phyloP scores from a whole-genome alignment of 2,888 invertebrate species.

The Apotomis capreana region DNA sequence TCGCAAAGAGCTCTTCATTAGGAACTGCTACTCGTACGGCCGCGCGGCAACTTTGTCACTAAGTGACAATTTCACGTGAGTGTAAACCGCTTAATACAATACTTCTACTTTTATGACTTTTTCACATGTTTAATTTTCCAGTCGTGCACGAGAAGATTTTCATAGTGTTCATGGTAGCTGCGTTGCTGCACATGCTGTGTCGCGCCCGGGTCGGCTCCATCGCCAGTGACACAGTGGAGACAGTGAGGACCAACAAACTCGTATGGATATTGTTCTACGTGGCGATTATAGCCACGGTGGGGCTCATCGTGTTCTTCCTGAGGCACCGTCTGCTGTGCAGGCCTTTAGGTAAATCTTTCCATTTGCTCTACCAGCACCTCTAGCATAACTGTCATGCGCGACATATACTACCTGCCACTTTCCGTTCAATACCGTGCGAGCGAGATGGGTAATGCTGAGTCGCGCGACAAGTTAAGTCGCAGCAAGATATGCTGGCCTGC shows the following conservation, averaged over 20 bases:
- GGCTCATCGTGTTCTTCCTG: slow-evolving; percentile 93
- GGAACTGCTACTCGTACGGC: no score
- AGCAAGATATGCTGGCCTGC: no score
- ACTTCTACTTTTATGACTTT: neutral
- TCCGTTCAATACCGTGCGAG: no score
- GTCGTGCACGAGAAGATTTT: slow-evolving; percentile 96
- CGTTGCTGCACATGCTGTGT: slow-evolving; percentile 90
- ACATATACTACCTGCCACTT: no score
- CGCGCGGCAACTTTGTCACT: no score
- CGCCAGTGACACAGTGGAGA: slow-evolving; percentile 73
- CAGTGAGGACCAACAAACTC: slow-evolving; percentile 86
- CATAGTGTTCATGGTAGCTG: slow-evolving; percentile 94
- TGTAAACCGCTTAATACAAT: neutral
- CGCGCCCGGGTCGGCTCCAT: slow-evolving; percentile 76
- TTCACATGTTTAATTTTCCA: slow-evolving; percentile 70
- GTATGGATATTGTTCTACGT: slow-evolving; percentile 87
- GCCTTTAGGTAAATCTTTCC: slow-evolving; percentile 87
- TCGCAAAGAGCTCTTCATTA: no score
- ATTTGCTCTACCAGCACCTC: no score
- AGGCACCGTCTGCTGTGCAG: slow-evolving; percentile 95
- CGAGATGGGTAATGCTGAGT: no score
- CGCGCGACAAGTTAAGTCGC: no score
- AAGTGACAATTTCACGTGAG: neutral
- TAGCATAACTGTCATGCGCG: no score
- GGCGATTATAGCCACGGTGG: slow-evolving; percentile 90